These are phyloP conservation scores for Polydesmus complanatus DNA, from an alignment of 2,888 invertebrate species.

Conservation along the genomic window DNA sequence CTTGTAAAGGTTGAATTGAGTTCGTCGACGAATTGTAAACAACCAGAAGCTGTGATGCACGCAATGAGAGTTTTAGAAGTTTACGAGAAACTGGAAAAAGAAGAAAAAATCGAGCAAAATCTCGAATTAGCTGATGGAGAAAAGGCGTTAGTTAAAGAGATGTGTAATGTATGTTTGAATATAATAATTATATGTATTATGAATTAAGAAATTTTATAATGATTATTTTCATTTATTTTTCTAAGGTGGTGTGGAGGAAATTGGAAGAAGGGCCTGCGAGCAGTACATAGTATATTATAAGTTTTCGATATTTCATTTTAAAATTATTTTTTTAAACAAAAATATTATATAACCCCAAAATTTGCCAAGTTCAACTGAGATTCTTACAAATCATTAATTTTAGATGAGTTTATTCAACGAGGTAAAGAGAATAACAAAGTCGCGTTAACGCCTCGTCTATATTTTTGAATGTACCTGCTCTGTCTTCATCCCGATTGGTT, in stretches of 20 bases:
- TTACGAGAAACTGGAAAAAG: conserved; percentile 60
- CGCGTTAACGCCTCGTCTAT: too few species aligned
- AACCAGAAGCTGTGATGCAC: conserved; percentile 79
- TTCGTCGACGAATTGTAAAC: background rate
- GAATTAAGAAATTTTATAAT: conserved; percentile 6
- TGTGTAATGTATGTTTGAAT: conserved; percentile 66
- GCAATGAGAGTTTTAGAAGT: conserved; percentile 81
- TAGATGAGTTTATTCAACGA: too few species aligned
- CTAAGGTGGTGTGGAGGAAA: conserved; percentile 74
- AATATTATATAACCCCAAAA: too few species aligned
- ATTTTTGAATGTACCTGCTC: too few species aligned
- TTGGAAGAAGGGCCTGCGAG: conserved; percentile 62
- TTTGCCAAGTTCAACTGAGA: too few species aligned
- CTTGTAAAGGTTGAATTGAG: background rate
- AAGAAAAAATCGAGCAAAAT: conserved; percentile 21
- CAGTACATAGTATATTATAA: too few species aligned
- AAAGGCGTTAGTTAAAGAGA: conserved; percentile 81
- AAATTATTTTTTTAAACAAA: too few species aligned
- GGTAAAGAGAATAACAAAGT: too few species aligned
- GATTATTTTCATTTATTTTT: background rate
- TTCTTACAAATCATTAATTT: too few species aligned
- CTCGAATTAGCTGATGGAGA: conserved; percentile 54
- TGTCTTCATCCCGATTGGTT: too few species aligned
- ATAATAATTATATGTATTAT: background rate
- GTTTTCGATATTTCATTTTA: too few species aligned